phyloP scores from a whole-genome alignment of 1,140 invertebrate genomes.

The Drosophila bocqueti region DNA sequence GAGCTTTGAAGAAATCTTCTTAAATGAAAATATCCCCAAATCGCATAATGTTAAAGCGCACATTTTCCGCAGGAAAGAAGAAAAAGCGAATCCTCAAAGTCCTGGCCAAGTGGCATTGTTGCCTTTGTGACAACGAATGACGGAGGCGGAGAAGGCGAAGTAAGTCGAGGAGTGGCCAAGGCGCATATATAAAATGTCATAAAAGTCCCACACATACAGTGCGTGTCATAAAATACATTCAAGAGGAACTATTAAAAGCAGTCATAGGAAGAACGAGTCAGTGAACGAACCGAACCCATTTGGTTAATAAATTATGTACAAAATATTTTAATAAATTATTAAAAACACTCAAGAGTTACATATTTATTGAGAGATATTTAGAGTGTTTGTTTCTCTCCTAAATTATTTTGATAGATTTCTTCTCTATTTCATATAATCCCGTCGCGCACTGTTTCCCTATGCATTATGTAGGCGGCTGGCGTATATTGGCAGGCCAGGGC shows the following conservation, averaged over 20 bases:
- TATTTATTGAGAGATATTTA: not conserved
- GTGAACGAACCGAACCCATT: not conserved
- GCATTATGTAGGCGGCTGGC: conserved; percentile 30
- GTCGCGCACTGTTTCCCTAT: conserved; percentile 18
- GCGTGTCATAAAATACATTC: not conserved
- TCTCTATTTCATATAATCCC: not conserved
- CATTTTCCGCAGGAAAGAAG: conserved; percentile 1
- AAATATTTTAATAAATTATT: not conserved
- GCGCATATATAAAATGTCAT: conserved; percentile 33
- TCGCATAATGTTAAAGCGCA: conserved; percentile 26
- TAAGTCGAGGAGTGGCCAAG: not conserved
- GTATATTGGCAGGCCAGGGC: conserved; percentile 35
- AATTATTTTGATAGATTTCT: not conserved
- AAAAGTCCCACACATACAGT: conserved; percentile 26
- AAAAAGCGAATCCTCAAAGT: conserved; percentile 18
- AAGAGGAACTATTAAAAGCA: not conserved
- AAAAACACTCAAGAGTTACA: not conserved
- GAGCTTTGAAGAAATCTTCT: conserved; percentile 20
- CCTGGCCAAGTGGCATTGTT: conserved; percentile 17
- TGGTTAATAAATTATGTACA: not conserved
- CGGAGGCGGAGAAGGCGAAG: not conserved
- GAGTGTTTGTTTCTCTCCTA: too few species aligned
- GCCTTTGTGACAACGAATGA: conserved; percentile 20
- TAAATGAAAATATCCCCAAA: conserved; percentile 7
- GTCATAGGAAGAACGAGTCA: not conserved